Conservation (phyloP, 2,888 invertebrate species). For the Atrina japonica region DNA sequence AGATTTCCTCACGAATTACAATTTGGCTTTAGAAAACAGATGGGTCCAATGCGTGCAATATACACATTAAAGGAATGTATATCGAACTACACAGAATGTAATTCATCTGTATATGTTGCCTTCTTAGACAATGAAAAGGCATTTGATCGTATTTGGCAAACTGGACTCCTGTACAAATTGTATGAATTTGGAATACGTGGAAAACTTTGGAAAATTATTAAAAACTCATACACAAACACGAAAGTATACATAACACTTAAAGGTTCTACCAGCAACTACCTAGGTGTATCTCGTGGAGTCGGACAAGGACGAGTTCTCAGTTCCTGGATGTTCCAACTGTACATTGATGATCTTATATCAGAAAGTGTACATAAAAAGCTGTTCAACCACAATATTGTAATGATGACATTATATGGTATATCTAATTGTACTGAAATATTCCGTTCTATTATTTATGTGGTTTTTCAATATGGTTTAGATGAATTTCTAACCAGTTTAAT, state of each 20-base stretch:
- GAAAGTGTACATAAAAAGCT: background rate
- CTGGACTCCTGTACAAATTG: slow-evolving; percentile 22
- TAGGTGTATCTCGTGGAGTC: background rate
- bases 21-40: slow-evolving; percentile 18
- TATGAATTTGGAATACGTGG: slow-evolving; percentile 12
- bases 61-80: slow-evolving; percentile 23
- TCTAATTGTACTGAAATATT: background rate
- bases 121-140: slow-evolving; percentile 33
- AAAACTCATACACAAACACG: slow-evolving; percentile 11
- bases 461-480: background rate
- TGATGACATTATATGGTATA: background rate
- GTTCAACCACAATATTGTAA: background rate
- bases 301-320: slow-evolving; percentile 24
- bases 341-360: slow-evolving; percentile 18
- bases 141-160: slow-evolving; percentile 19
- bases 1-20: slow-evolving; percentile 7
- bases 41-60: slow-evolving; percentile 1
- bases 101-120: slow-evolving; percentile 2
- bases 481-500: slow-evolving; percentile 1
- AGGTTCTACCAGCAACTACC: slow-evolving; percentile 8
- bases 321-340: slow-evolving; percentile 20
- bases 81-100: background rate
- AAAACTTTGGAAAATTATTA: slow-evolving; percentile 15
- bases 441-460: background rate
- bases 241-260: background rate